A percentile compares a stretch with the other conserved stretches of the same genome.
Evolutionary conservation across 1,140 invertebrate genomes (phyloP).

Genomic region (Acromyrmex echinatior): DNA sequence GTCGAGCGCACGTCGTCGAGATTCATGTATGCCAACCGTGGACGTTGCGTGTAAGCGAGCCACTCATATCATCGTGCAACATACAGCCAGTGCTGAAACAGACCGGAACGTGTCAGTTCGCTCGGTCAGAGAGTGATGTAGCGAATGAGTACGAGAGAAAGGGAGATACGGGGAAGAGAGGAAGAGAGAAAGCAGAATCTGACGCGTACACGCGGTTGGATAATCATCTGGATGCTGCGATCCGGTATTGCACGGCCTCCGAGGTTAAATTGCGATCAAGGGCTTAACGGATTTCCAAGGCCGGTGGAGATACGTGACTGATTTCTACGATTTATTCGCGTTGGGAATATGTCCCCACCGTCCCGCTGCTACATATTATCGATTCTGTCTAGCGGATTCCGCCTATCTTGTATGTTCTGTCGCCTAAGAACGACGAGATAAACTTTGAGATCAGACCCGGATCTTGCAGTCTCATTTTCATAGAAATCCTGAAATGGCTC

Average conservation of each 20-base stretch:
- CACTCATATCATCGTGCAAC: conserved; percentile 38
- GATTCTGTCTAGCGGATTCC: conserved; percentile 66
- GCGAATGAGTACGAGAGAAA: not conserved
- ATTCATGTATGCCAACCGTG: conserved; percentile 26
- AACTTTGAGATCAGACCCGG: conserved; percentile 34
- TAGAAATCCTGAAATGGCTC: conserved; percentile 30
- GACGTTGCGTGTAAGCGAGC: conserved; percentile 20
- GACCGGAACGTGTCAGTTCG: conserved; percentile 49
- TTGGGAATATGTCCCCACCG: not conserved
- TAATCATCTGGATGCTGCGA: conserved; percentile 82
- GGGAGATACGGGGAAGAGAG: not conserved
- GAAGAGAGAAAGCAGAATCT: conserved; percentile 48
- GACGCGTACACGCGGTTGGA: conserved; percentile 73
- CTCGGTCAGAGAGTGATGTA: conserved; percentile 15
- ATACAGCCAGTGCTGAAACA: not conserved
- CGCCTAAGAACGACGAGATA: conserved; percentile 21
- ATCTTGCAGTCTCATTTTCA: conserved; percentile 19
- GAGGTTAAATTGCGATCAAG: conserved; percentile 86
- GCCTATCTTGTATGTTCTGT: conserved; percentile 2
- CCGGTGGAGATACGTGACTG: conserved; percentile 81
- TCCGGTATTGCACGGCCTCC: conserved; percentile 82
- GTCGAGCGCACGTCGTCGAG: conserved; percentile 26
- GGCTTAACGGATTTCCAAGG: conserved; percentile 86
- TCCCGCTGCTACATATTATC: conserved; percentile 63
- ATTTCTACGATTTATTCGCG: conserved; percentile 79